Evolutionary conservation across 2,797 vertebrate genomes (phyloP).

Genomic region (Hemibagrus guttatus): DNA sequence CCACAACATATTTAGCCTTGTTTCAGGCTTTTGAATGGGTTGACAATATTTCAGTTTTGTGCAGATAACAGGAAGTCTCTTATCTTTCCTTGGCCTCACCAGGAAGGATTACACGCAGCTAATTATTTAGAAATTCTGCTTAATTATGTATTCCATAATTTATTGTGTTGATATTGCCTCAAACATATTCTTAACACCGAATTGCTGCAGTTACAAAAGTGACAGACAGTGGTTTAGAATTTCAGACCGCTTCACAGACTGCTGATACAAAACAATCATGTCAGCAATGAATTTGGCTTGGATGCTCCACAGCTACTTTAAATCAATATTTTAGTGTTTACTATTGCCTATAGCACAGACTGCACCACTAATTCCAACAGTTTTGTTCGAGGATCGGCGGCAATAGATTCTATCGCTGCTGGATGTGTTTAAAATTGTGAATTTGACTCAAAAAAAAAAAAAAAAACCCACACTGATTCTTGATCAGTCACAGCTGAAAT

Average conservation of each 20-base stretch:
- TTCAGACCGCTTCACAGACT: neutral
- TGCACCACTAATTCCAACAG: too few species aligned
- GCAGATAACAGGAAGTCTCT: neutral
- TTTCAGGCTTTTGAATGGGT: neutral
- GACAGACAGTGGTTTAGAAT: neutral
- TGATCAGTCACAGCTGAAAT: neutral
- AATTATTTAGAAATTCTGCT: too few species aligned
- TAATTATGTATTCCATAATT: neutral
- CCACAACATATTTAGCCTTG: neutral
- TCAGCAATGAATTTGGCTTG: neutral
- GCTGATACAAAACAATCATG: neutral
- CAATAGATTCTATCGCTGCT: too few species aligned
- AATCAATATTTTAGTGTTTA: neutral
- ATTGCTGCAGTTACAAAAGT: neutral
- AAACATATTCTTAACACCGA: neutral
- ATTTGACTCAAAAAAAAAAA: neutral
- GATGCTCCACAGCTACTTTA: neutral
- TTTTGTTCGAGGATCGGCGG: neutral
- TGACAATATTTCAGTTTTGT: neutral
- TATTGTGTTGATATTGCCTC: neutral
- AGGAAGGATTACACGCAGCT: neutral
- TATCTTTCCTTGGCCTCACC: neutral
- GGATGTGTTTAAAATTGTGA: neutral
- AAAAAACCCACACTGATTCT: neutral
- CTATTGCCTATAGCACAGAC: neutral